Conservation (phyloP, 2,113 vertebrate species). For the Fregata magnificens region DNA sequence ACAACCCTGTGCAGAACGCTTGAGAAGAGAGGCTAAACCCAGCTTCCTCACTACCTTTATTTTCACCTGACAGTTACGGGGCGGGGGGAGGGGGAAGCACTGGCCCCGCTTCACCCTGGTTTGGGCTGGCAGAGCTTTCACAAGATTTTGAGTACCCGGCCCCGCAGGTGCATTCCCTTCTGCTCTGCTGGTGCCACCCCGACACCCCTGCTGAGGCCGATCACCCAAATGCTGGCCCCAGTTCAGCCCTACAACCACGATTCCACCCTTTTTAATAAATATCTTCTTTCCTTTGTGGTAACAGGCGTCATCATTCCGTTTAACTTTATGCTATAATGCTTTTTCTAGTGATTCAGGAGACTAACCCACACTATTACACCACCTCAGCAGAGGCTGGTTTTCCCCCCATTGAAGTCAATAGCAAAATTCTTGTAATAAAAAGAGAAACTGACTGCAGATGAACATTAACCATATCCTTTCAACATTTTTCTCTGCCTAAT, state of each 20-base stretch:
- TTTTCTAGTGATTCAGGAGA: neutral
- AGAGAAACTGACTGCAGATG: neutral
- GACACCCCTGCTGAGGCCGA: neutral
- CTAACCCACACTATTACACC: neutral
- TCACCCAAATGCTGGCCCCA: neutral
- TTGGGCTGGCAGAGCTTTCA: neutral
- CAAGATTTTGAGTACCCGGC: neutral
- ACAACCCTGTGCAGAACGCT: neutral
- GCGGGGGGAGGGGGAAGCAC: accelerated
- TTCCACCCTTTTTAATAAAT: neutral
- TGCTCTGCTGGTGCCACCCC: neutral
- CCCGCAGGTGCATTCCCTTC: neutral
- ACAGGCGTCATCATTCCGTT: neutral
- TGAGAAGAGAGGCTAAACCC: neutral
- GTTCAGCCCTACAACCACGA: neutral
- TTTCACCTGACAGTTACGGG: neutral
- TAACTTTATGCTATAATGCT: neutral
- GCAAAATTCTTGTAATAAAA: neutral
- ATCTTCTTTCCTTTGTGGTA: neutral
- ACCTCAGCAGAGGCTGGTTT: neutral
- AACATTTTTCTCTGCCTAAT: constrained; percentile 58
- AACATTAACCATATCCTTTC: constrained; percentile 45
- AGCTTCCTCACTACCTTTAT: neutral
- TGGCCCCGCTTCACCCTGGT: accelerated
- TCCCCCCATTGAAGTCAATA: neutral